Percentiles rank a stretch among this genome's conserved stretches.
phyloP scores from a whole-genome alignment of 2,888 invertebrate genomes.

The Autographa pulchrina region DNA sequence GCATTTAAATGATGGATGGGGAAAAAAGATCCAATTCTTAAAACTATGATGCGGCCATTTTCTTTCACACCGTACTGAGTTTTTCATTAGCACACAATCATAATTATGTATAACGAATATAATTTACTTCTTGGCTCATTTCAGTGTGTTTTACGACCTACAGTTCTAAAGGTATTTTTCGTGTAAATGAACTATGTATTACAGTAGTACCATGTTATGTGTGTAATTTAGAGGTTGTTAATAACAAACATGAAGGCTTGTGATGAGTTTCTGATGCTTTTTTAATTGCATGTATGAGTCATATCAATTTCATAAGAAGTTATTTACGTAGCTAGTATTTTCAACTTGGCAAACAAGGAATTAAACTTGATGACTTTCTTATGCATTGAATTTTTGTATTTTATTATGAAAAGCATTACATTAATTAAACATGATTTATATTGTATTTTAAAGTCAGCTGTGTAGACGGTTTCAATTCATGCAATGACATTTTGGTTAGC shows the following conservation, averaged over 20 bases:
- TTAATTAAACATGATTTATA: no score
- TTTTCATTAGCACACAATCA: no score
- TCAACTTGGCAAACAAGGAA: neutral
- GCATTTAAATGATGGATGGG: no score
- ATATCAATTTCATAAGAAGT: neutral
- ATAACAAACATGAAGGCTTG: neutral
- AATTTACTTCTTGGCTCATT: neutral
- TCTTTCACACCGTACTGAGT: neutral
- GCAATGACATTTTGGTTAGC: no score
- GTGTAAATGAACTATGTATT: neutral
- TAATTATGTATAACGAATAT: neutral
- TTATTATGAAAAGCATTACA: no score
- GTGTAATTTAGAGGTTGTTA: neutral
- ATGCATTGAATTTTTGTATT: neutral
- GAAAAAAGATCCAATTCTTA: no score
- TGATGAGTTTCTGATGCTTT: constrained; percentile 9
- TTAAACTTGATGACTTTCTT: neutral
- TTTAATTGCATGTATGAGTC: constrained; percentile 1
- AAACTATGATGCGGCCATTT: neutral
- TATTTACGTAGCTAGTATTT: neutral
- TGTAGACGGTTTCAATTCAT: no score
- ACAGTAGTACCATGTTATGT: neutral
- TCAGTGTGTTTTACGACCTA: neutral
- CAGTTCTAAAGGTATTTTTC: neutral
- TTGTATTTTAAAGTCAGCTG: no score